A percentile compares a stretch with the other conserved stretches of the same genome.
Conservation (phyloP, 2,113 vertebrate genomes). For the Oxyruncus cristatus region DNA sequence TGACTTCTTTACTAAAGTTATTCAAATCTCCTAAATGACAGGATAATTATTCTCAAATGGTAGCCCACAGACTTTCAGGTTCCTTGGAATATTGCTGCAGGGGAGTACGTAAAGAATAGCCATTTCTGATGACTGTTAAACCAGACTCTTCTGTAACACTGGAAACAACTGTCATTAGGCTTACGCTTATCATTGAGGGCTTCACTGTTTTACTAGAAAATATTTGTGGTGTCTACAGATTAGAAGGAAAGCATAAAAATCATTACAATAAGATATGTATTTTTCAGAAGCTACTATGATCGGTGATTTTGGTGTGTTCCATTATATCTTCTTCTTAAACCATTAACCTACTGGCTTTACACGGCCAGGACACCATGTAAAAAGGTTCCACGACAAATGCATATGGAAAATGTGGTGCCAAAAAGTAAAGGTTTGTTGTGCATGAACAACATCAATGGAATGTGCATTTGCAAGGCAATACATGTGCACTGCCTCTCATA, state of each 20-base stretch:
- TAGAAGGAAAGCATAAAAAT: background rate
- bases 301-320: background rate
- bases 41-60: background rate
- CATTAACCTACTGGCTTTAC: background rate
- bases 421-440: background rate
- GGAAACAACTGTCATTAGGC: background rate
- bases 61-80: background rate
- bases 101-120: background rate
- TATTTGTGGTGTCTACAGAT: background rate
- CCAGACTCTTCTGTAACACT: background rate
- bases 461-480: background rate
- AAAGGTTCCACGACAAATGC: background rate
- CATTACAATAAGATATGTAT: background rate
- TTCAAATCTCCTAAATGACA: background rate
- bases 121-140: background rate
- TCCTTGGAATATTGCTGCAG: background rate
- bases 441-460: background rate
- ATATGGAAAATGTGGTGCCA: background rate
- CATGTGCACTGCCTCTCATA: too few relatives aligned
- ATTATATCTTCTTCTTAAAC: background rate
- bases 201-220: background rate
- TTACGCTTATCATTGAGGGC: background rate
- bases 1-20: background rate
- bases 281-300: background rate
- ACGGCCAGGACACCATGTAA: background rate